Conservation (phyloP, 1,140 invertebrate species). For the Drosophila ohnishii region DNA sequence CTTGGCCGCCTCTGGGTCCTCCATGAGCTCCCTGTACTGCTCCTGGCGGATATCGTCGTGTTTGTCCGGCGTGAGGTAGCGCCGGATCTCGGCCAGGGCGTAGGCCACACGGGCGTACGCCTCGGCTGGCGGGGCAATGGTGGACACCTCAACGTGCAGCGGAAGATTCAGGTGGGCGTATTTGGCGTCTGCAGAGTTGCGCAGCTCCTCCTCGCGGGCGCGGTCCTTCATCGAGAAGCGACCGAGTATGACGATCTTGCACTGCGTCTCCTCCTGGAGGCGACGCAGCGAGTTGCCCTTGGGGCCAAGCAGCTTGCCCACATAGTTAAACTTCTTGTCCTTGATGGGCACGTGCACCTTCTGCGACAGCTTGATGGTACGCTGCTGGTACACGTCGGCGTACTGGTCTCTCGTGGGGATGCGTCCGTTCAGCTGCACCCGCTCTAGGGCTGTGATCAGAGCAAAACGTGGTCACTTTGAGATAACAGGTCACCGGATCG, state of each 20-base stretch:
- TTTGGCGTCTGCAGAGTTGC: constrained; percentile 94
- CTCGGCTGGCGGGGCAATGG: constrained; percentile 94
- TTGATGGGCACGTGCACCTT: constrained; percentile 94
- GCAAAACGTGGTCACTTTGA: neutral
- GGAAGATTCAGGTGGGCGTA: constrained; percentile 96
- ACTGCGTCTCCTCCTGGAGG: constrained; percentile 97
- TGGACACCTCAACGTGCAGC: constrained; percentile 96
- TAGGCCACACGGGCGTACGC: constrained; percentile 95
- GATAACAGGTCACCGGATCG: constrained; percentile 6
- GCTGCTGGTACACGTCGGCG: constrained; percentile 93
- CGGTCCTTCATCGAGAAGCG: constrained; percentile 97
- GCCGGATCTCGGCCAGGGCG: constrained; percentile 91
- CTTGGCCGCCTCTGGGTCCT: constrained; percentile 83
- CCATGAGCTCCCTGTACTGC: constrained; percentile 89
- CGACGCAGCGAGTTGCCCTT: constrained; percentile 96
- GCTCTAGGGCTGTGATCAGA: constrained; percentile 84
- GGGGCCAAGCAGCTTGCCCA: constrained; percentile 96
- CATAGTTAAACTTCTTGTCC: constrained; percentile 97
- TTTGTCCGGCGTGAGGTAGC: constrained; percentile 88
- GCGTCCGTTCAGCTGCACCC: constrained; percentile 86
- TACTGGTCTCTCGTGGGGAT: constrained; percentile 87
- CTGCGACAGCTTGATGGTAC: constrained; percentile 91
- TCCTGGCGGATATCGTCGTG: constrained; percentile 93
- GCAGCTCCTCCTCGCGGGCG: constrained; percentile 94
- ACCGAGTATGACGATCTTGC: constrained; percentile 97